Conservation (phyloP, 2,888 invertebrate genomes). For the Caenorhabditis sulstoni region DNA sequence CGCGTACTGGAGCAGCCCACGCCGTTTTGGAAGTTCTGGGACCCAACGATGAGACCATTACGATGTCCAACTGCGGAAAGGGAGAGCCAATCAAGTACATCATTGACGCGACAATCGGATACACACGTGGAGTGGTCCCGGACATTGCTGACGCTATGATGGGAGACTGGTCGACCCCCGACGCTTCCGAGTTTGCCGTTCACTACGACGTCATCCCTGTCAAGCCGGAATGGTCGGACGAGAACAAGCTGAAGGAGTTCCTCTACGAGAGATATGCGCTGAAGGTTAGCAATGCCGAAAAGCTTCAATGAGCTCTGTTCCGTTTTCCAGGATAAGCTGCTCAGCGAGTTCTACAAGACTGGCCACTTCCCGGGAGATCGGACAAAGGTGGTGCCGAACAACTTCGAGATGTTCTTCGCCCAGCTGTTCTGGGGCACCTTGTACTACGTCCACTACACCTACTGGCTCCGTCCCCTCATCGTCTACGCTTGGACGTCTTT, state of each 20-base stretch:
- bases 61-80: constrained; percentile 60
- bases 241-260: constrained; percentile 89
- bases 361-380: constrained; percentile 72
- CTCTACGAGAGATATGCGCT: constrained; percentile 90
- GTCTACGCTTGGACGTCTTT: constrained; percentile 41
- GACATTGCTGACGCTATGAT: constrained; percentile 69
- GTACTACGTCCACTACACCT: constrained; percentile 75
- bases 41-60: constrained; percentile 57
- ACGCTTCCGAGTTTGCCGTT: constrained; percentile 67
- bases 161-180: constrained; percentile 74
- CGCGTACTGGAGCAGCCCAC: constrained; percentile 91
- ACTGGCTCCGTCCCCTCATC: constrained; percentile 73
- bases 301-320: not conserved
- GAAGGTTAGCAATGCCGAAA: constrained; percentile 84
- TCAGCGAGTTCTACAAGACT: constrained; percentile 75
- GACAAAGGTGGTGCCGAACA: constrained; percentile 60
- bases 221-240: constrained; percentile 82
- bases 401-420: constrained; percentile 55
- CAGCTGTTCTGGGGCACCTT: constrained; percentile 75
- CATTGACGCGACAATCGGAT: constrained; percentile 78
- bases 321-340: constrained; percentile 73
- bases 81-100: constrained; percentile 76
- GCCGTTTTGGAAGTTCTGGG: constrained; percentile 86
- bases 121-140: constrained; percentile 73
- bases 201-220: constrained; percentile 74